Base-by-base conservation (phyloP, 2,113 vertebrate species). In the Fukomys damarensis region DNA sequence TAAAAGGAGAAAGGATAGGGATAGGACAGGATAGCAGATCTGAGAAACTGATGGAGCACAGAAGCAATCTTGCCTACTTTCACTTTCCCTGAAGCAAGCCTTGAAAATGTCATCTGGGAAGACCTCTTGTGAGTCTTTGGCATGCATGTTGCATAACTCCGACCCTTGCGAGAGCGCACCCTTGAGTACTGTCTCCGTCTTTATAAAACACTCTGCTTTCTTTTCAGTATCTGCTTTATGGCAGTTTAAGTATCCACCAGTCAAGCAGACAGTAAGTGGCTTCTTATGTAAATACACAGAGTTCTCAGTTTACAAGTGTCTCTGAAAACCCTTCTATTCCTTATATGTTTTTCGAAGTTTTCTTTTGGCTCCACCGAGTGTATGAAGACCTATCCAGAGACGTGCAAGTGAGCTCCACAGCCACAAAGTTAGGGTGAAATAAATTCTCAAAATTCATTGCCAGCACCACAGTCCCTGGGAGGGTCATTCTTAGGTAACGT, bases 341-440 rank as follows among this genome's bases (percentile, higher is more conserved):
- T 87, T 87, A 7, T 16, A 85, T 86, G 77, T 65, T 82, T 89
- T 96, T 96, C 92, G 54, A 85, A 82, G 86, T 94, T 88, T 94
- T 35, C 76, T 85, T 85, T 59, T 87, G 76, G 65, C 86, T 86
- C 61, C 3, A 54, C 30, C 52, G 65, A 56, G 76, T 52, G 26
- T 70, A 68, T 54, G 38, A 72, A 83, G 83, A 65, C 90, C n/a
- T 35, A 66, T 17, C 49, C 74, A 43, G 80, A 91, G 79, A 58
- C 66, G 35, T 79, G 59, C 22, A 49, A 43, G 86, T 61, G 22
- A 77, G 61, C 52, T 63, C 38, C 24, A 58, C 28, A 17, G 61
- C 10, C n/a, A 65, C 26, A 4, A 38, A 82, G 41, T 80, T 22
- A 46, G 19, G 35, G 43, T 28, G 52, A 43, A 68, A 65, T 41